Evolutionary conservation across 2,113 vertebrate genomes (phyloP), one percentile per base, ranked within the genome.

Genomic region (cattle (Bos taurus)): DNA sequence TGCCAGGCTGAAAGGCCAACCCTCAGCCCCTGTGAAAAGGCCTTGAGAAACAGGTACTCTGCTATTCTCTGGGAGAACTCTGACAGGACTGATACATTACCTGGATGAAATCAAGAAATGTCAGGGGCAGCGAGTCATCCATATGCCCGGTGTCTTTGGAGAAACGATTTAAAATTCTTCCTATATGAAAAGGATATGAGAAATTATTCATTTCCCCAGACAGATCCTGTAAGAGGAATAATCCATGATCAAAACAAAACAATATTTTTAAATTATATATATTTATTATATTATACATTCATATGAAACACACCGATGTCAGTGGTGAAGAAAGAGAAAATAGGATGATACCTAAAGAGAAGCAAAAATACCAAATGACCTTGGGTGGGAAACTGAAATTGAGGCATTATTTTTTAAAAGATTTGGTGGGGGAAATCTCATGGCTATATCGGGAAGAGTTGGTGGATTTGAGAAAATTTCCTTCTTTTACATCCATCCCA

Each of bases 151-250:
- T 99, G 99, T 99, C 99, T 99, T 99, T 99, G 96, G 99, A 99
- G 98, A 99, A 99, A 98, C 99, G 99, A 98, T 99, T 99, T 98
- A 99, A 99, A 98, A 99, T 99, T 98, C 99, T 99, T 98, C 99
- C 99, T 99, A 97, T 0, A 98, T 97, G 97, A 98, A 98, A 7
- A 98, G 74, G 48, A 97, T 97, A 94, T 30, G 90, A 98, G 71
- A 91, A 94, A 98, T 98, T 98, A 97, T 17, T 96, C 94, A 95
- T 97, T 94, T 98, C 90, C 92, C 95, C 85, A 94, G 92, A 93
- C 5, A 97, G 94, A 54, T 50, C 74, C 92, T 94, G 67, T 11
- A 88, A 93, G 95, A 84, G 82, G 81, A 95, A 94, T 28, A 88
- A 97, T 59, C 94, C 80, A 26, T 52, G 46, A 94, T 97, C 94